Conservation (phyloP, 2,888 invertebrate genomes). For the Chymomyza procnemis region DNA sequence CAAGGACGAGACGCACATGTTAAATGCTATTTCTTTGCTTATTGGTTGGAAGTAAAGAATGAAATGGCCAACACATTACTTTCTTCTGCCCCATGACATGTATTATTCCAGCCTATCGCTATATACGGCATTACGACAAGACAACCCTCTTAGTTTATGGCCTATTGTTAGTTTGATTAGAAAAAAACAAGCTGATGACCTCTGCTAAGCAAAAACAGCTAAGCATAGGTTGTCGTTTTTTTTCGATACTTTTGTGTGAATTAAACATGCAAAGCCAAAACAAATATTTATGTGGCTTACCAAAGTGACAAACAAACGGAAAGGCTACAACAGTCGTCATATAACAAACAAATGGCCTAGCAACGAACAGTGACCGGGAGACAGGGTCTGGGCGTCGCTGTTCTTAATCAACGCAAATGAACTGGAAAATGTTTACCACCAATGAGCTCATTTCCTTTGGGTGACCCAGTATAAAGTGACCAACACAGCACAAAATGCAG, state of each 20-base stretch:
- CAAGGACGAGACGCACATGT: too few relatives aligned
- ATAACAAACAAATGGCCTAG: background rate
- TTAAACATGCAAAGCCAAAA: background rate
- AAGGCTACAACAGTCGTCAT: background rate
- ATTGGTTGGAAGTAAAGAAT: too few relatives aligned
- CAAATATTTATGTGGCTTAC: conserved; percentile 62
- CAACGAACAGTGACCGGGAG: conserved; percentile 2
- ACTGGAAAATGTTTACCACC: conserved; percentile 65
- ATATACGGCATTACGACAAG: too few relatives aligned
- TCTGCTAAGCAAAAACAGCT: conserved; percentile 32
- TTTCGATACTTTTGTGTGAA: background rate
- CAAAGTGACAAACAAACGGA: conserved; percentile 10
- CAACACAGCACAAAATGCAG: conserved; percentile 13
- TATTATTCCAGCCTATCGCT: too few relatives aligned
- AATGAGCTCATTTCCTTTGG: conserved; percentile 68
- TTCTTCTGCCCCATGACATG: too few relatives aligned
- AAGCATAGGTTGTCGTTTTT: conserved; percentile 7
- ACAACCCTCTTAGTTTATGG: too few relatives aligned
- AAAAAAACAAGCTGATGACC: conserved; percentile 38
- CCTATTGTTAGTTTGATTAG: conserved; percentile 11
- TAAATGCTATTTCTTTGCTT: too few relatives aligned
- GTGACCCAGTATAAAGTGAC: conserved; percentile 41
- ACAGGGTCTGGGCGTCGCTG: conserved; percentile 28
- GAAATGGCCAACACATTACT: too few relatives aligned
- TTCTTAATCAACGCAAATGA: conserved; percentile 66